A percentile compares a stretch with the other conserved stretches of the same genome.
Conservation (phyloP, 2,888 invertebrate genomes). For the Rhagonycha lutea region DNA sequence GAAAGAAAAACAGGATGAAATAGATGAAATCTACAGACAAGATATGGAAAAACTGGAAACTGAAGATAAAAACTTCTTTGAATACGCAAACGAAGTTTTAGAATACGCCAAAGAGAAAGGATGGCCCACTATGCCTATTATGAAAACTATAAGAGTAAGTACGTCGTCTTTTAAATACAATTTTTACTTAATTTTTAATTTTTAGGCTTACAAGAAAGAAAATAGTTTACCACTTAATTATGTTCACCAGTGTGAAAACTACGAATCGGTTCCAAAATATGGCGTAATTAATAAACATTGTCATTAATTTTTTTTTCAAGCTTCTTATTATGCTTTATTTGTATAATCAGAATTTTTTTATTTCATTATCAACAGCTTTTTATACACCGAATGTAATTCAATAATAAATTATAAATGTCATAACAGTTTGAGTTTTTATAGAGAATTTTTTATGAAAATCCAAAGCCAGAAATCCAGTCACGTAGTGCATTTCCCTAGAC, state of each 20-base stretch:
- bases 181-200: background rate
- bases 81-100: slow-evolving; percentile 57
- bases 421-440: background rate
- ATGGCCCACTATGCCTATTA: slow-evolving; percentile 56
- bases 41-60: slow-evolving; percentile 49
- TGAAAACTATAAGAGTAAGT: slow-evolving; percentile 55
- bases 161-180: background rate
- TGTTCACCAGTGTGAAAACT: background rate
- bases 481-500: too few relatives aligned
- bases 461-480: too few relatives aligned
- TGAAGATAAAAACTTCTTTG: slow-evolving; percentile 59
- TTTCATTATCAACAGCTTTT: background rate
- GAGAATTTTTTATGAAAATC: too few relatives aligned
- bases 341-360: background rate
- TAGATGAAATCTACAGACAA: background rate
- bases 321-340: background rate
- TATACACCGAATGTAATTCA: background rate
- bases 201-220: slow-evolving; percentile 17
- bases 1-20: background rate
- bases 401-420: background rate
- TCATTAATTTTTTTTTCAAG: background rate
- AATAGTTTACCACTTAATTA: slow-evolving; percentile 4
- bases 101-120: slow-evolving; percentile 54
- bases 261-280: background rate
- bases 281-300: background rate